Percentiles rank a stretch among this genome's conserved stretches.
Conservation (phyloP, 2,113 vertebrate species). For the Periophthalmodon schlosseri region DNA sequence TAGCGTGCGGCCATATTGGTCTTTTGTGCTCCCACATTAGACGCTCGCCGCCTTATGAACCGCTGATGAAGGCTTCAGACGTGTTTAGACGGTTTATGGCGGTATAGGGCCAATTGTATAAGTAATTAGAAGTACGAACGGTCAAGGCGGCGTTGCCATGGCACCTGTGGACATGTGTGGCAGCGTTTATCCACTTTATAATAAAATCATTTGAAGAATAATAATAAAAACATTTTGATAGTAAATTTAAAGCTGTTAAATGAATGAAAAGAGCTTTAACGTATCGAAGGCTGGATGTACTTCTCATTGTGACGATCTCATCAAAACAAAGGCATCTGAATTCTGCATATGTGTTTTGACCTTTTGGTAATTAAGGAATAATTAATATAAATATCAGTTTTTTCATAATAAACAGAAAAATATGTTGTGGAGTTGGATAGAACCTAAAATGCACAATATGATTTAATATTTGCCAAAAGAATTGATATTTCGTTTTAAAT, state of each 20-base stretch:
- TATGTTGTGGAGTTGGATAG: background rate
- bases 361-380: background rate
- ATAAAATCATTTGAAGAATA: background rate
- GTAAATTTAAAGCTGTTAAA: background rate
- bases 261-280: background rate
- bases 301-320: too few relatives aligned
- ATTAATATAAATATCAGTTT: background rate
- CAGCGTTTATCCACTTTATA: background rate
- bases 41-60: constrained; percentile 32
- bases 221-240: background rate
- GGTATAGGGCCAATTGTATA: constrained; percentile 16
- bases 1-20: constrained; percentile 55
- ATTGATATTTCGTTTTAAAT: background rate
- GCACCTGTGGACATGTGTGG: background rate
- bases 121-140: constrained; percentile 13
- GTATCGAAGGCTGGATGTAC: too few relatives aligned
- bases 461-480: background rate
- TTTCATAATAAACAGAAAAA: background rate
- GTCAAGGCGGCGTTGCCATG: background rate
- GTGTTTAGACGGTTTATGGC: constrained; percentile 30
- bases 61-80: constrained; percentile 35
- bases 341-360: background rate
- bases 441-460: background rate
- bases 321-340: too few relatives aligned
- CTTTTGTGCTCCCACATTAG: constrained; percentile 49